These are phyloP conservation scores for Sacculina carcini DNA, from an alignment of 2,888 invertebrate genomes.

Conservation along the genomic window DNA sequence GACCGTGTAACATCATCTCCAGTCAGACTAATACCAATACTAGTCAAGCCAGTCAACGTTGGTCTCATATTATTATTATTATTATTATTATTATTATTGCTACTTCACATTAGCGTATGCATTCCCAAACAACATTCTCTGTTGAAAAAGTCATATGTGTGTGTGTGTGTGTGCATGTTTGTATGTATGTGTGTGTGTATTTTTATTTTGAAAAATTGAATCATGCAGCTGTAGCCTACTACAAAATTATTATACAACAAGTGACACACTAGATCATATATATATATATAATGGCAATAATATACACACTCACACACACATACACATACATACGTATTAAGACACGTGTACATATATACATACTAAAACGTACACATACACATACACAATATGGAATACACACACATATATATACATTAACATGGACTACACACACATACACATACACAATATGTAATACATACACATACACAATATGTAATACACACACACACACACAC, in stretches of 20 bases:
- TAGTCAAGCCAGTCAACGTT: not conserved
- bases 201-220: not conserved
- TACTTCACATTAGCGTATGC: too few species aligned
- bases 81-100: conserved; percentile 1
- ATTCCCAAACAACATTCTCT: too few species aligned
- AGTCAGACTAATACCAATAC: not conserved
- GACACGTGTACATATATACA: not conserved
- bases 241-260: not conserved
- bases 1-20: not conserved
- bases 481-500: too few species aligned
- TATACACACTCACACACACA: not conserved
- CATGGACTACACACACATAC: not conserved
- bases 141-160: too few species aligned
- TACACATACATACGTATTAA: not conserved
- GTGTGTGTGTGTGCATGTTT: too few species aligned
- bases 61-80: not conserved
- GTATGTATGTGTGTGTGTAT: too few species aligned
- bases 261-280: not conserved
- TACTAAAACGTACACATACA: not conserved
- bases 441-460: not conserved
- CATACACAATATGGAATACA: too few species aligned
- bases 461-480: not conserved
- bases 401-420: not conserved
- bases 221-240: not conserved
- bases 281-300: not conserved